Conservation (phyloP, 1,140 invertebrate genomes). For the Cheumatopsyche charites region DNA sequence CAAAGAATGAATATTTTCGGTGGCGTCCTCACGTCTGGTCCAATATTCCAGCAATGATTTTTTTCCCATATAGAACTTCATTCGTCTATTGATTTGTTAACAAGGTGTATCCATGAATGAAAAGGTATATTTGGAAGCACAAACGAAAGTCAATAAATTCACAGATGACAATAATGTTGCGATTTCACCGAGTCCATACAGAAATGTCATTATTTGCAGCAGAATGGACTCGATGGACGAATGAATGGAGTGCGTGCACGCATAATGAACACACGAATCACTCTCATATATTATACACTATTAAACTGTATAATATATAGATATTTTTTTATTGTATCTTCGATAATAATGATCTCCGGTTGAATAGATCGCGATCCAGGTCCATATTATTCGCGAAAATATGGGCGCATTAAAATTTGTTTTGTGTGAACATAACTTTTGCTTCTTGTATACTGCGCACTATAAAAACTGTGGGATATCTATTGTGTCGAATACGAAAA, state of each 20-base stretch:
- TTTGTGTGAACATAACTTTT: constrained; percentile 45
- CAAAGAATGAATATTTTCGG: no score
- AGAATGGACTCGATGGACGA: neutral
- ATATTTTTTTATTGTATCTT: constrained; percentile 4
- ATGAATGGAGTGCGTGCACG: constrained; percentile 31
- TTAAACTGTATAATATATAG: neutral
- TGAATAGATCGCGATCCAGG: constrained; percentile 14
- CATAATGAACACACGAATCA: constrained; percentile 30
- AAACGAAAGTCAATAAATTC: constrained; percentile 46
- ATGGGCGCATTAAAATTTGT: constrained; percentile 46
- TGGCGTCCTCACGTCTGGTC: no score
- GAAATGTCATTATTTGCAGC: no score
- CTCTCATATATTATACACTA: neutral
- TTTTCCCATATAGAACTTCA: no score
- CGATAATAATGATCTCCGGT: no score
- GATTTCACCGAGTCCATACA: neutral
- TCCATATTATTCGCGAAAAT: constrained; percentile 29
- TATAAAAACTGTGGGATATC: neutral
- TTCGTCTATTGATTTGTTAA: constrained; percentile 37
- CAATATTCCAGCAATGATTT: no score
- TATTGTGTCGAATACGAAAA: neutral
- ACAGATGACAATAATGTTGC: neutral
- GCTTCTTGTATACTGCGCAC: neutral
- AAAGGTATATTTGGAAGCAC: neutral
- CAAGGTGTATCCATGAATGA: constrained; percentile 42